Evolutionary conservation across 1,140 invertebrate species (phyloP).

Genomic region (Megalonaias nervosa): DNA sequence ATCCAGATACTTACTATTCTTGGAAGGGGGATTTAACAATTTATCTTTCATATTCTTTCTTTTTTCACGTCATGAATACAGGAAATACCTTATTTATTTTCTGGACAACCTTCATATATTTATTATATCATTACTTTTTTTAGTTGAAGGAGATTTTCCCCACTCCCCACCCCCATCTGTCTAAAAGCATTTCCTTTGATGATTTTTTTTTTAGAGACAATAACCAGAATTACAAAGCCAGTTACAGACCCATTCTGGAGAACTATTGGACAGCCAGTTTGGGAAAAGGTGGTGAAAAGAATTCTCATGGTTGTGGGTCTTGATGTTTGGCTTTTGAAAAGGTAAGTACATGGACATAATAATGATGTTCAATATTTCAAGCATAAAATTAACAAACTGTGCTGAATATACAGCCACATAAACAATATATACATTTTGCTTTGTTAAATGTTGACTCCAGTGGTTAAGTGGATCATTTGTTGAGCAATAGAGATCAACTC

Average conservation of each 20-base stretch:
- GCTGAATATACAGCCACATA: background rate
- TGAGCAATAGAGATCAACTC: background rate
- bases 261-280: conserved; percentile 32
- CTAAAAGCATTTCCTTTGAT: background rate
- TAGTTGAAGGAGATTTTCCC: no score
- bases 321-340: conserved; percentile 44
- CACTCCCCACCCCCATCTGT: conserved; percentile 46
- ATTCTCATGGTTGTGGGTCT: conserved; percentile 19
- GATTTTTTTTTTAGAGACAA: conserved; percentile 36
- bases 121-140: no score
- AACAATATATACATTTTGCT: background rate
- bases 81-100: no score
- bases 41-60: no score
- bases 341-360: conserved; percentile 18
- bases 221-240: conserved; percentile 30
- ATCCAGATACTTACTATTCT: no score
- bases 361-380: background rate
- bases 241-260: conserved; percentile 34
- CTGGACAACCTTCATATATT: no score
- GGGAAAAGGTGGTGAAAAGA: conserved; percentile 26
- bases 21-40: no score
- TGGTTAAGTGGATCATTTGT: background rate
- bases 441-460: background rate
- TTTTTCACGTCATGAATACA: no score
- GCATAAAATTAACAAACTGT: no score